phyloP scores from a whole-genome alignment of 2,888 invertebrate genomes.

The Phortica magna region DNA sequence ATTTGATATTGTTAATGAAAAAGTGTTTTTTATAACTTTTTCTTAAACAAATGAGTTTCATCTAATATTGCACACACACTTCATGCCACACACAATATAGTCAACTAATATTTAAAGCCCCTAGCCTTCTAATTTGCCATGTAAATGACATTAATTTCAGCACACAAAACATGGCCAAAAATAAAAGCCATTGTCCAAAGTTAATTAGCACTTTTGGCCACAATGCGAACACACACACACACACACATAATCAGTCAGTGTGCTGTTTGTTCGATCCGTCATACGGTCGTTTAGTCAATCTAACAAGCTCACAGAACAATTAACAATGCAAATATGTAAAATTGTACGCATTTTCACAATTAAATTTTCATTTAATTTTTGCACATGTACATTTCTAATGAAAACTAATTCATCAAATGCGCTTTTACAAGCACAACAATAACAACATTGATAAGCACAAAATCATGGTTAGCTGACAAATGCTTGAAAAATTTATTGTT shows the following conservation, averaged over 20 bases:
- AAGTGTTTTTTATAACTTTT: no score
- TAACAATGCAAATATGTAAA: neutral
- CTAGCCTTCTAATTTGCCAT: neutral
- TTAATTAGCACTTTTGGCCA: neutral
- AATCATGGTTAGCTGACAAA: neutral
- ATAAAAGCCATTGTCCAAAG: neutral
- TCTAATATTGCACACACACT: no score
- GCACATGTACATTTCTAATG: neutral
- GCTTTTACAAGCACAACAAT: conserved; percentile 16
- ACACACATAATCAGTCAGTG: neutral
- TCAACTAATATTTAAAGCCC: no score
- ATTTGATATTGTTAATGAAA: no score
- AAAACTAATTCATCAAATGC: conserved; percentile 5
- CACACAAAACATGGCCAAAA: neutral
- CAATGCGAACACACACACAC: neutral
- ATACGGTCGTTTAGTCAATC: no score
- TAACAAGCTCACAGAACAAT: neutral
- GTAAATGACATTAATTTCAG: neutral
- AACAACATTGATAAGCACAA: conserved; percentile 25
- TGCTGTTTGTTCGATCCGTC: no score
- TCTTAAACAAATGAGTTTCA: no score
- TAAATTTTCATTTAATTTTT: conserved; percentile 12
- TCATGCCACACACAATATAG: no score
- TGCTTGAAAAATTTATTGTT: neutral
- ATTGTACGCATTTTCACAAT: conserved; percentile 5